phyloP scores from a whole-genome alignment of 2,888 invertebrate species.

The Ganaspis brasiliensis region DNA sequence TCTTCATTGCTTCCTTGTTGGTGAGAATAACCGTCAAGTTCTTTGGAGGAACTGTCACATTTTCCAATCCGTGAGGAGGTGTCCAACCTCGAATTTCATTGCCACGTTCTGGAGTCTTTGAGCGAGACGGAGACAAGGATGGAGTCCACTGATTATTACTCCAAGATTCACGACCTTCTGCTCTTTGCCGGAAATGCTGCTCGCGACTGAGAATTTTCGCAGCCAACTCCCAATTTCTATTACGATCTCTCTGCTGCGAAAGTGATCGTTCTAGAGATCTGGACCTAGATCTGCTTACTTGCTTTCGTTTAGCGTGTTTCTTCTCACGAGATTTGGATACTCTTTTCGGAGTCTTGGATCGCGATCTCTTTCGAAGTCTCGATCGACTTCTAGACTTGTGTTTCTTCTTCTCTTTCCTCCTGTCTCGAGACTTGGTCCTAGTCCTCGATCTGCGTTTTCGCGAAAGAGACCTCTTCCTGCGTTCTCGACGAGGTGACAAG shows the following conservation, averaged over 20 bases:
- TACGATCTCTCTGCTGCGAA: slow-evolving; percentile 70
- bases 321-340: slow-evolving; percentile 75
- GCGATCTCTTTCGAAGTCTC: slow-evolving; percentile 72
- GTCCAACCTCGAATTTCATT: slow-evolving; percentile 81
- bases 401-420: slow-evolving; percentile 77
- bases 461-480: slow-evolving; percentile 61
- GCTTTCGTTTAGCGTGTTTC: slow-evolving; percentile 77
- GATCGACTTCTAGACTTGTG: slow-evolving; percentile 77
- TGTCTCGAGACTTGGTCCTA: slow-evolving; percentile 65
- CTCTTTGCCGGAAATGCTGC: slow-evolving; percentile 63
- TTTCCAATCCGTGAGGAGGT: slow-evolving; percentile 82
- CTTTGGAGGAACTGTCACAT: slow-evolving; percentile 79
- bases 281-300: slow-evolving; percentile 68
- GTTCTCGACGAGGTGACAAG: slow-evolving; percentile 55
- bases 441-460: slow-evolving; percentile 63
- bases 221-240: slow-evolving; percentile 73
- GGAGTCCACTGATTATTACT: slow-evolving; percentile 81
- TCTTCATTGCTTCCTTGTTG: slow-evolving; percentile 82
- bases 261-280: slow-evolving; percentile 66
- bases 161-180: slow-evolving; percentile 73
- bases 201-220: slow-evolving; percentile 69
- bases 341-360: slow-evolving; percentile 73
- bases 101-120: slow-evolving; percentile 77
- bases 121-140: slow-evolving; percentile 84
- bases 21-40: slow-evolving; percentile 84